Evolutionary conservation across 2,113 vertebrate genomes (phyloP), one percentile per base, ranked within the genome.

Genomic region (Zeus faber): DNA sequence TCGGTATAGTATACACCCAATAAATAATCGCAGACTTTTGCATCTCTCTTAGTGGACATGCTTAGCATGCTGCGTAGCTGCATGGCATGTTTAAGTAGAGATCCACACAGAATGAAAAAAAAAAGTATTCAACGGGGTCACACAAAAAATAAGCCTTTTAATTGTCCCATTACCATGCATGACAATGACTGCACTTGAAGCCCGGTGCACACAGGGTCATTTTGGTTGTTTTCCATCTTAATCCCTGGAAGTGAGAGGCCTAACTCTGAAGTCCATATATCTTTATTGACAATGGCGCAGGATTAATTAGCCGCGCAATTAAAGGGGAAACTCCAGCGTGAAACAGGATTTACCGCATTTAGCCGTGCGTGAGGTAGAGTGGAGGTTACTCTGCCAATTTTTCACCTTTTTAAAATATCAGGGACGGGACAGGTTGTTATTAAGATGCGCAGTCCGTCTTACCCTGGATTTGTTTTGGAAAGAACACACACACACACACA

Each of bases 231-330:
- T 46, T 13, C 22, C 4, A 13, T 46, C 11, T 39, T 17, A 33
- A 48, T 48, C 46, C 10, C 23, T 26, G 8, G 24, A 27, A 8
- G 46, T 16, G 24, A 66, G 40, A 53, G 51, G 39, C 23, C 22
- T 60, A 31, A 23, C 37, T 53, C 23, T 25, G 22, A 26, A 27
- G 46, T 11, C 22, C 54, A 65, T 21, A 14, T 25, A 47, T 48
- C 44, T 59, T 70, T 72, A 58, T 70, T 65, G 70, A 65, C 58
- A 70, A 49, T 37, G 13, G 33, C 60, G 33, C 49, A 54, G 58
- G 67, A 67, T 74, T 67, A 70, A 52, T 48, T 48, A 45, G 44
- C 48, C 35, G 18, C 44, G 50, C 57, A 75, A 70, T 75, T 72
- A 70, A 72, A 65, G 55, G 25, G n/a, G 33, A 67, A 65, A 74